These are phyloP conservation scores for Eumacrocentrus americanus DNA, from an alignment of 2,888 invertebrate genomes.

Conservation along the genomic window DNA sequence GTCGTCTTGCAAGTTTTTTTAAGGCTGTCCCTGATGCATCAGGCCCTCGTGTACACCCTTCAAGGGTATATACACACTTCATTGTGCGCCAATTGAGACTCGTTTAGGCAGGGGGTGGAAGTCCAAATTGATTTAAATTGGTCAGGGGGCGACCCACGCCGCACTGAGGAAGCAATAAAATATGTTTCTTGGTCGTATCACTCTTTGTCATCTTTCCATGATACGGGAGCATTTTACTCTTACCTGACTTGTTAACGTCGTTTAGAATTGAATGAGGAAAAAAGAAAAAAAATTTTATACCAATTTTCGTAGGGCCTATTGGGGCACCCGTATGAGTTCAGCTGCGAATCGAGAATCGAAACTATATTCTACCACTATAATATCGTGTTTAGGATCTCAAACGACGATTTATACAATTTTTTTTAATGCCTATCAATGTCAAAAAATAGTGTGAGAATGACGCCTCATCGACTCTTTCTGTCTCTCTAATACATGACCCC, in stretches of 20 bases:
- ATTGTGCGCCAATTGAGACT: constrained; percentile 59
- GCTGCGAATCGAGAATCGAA: constrained; percentile 52
- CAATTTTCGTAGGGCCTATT: constrained; percentile 38
- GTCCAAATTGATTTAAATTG: constrained; percentile 60
- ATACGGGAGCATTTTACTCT: constrained; percentile 59
- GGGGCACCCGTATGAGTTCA: constrained; percentile 52
- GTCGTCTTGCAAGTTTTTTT: not conserved
- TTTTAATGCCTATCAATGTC: too few species aligned
- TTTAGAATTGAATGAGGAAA: constrained; percentile 25
- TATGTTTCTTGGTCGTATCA: constrained; percentile 12
- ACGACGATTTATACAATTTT: constrained; percentile 32
- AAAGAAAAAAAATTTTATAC: constrained; percentile 38
- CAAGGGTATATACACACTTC: constrained; percentile 37
- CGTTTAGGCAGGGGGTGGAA: constrained; percentile 54
- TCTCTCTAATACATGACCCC: too few species aligned
- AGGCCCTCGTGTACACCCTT: not conserved
- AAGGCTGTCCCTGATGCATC: not conserved
- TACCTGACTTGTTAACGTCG: constrained; percentile 45
- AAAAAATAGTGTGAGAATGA: too few species aligned
- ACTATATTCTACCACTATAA: constrained; percentile 33
- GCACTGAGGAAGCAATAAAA: constrained; percentile 35
- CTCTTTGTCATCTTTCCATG: constrained; percentile 46
- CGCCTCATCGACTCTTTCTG: too few species aligned
- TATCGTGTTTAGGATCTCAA: constrained; percentile 32
- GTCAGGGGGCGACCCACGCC: constrained; percentile 34